Base-by-base conservation (phyloP, 2,113 vertebrate genomes). In the Alethe castanea region DNA sequence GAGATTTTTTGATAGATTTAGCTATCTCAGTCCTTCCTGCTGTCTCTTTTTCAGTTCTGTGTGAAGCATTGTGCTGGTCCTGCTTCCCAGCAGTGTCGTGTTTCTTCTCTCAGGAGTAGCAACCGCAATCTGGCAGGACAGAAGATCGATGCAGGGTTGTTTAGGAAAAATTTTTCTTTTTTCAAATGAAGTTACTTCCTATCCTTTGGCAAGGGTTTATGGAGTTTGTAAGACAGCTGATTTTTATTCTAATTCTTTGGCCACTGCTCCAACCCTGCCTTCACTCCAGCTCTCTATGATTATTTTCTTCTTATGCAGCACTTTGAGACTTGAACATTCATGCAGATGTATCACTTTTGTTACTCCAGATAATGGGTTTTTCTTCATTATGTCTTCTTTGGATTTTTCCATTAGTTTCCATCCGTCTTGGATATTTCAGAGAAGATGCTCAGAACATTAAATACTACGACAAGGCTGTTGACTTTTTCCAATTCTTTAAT, bases 181-280 rank as follows among this genome's bases (percentile, higher is more conserved):
- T 76, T 60, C 73, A 53, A 81, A 85, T 72, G n/a, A 84, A 94
- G 69, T 92, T 95, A 57, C 77, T 84, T 89, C 28, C 15, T 72
- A 24, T 65, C 11, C 72, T 77, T 91, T 94, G 87, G 73, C 81
- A 90, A 47, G 71, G 42, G 33, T 86, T 96, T 94, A 84, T 73
- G 69, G 60, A 64, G 44, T 54, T 83, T 42, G 47, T 60, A 56
- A 94, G 44, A 78, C 33, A 36, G 52, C 88, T 73, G 72, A 38
- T 67, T 90, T 95, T 88, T 60, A 91, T 80, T 93, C 38, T 83
- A 70, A 73, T 90, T 93, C 87, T 86, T 90, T 91, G 81, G 85
- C 71, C 17, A 26, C 67, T 80, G 24, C 62, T 93, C 67, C 80
- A 91, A 50, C n/a, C 24, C 38, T 90, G 42, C 47, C 40, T 90